These are phyloP conservation scores for Pyrocephalus nanus DNA, from an alignment of 2,797 vertebrate genomes.

Conservation along the genomic window DNA sequence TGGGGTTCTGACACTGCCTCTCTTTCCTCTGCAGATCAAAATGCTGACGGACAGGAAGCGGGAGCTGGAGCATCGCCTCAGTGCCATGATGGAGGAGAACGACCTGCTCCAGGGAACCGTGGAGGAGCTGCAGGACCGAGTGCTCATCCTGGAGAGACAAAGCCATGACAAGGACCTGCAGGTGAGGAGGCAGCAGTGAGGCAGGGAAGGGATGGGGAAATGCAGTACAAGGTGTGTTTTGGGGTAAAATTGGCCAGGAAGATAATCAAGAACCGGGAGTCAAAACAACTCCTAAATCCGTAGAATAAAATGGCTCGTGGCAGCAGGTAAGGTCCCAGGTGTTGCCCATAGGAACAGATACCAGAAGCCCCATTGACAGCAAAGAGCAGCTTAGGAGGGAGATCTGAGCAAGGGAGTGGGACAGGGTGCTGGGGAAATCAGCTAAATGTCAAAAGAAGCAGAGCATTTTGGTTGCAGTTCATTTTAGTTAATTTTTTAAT, in stretches of 20 bases:
- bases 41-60: slow-evolving; percentile 93
- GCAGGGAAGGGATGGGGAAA: background rate
- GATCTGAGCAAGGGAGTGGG: background rate
- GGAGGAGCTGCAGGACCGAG: slow-evolving; percentile 89
- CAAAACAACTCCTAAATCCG: background rate
- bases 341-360: background rate
- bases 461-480: background rate
- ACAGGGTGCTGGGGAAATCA: background rate
- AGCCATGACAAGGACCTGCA: slow-evolving; percentile 92
- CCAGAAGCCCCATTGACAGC: background rate
- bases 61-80: slow-evolving; percentile 88
- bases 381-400: background rate
- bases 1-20: background rate
- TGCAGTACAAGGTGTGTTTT: background rate
- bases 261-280: background rate
- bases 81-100: slow-evolving; percentile 88
- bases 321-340: background rate
- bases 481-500: background rate
- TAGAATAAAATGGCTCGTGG: background rate
- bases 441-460: background rate
- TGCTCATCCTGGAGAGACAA: slow-evolving; percentile 88
- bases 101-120: slow-evolving; percentile 89
- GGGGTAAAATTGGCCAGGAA: background rate
- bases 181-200: slow-evolving; percentile 72
- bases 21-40: slow-evolving; percentile 84